These are phyloP conservation scores for Dastarcus helophoroides DNA, from an alignment of 2,888 invertebrate genomes.

Conservation along the genomic window DNA sequence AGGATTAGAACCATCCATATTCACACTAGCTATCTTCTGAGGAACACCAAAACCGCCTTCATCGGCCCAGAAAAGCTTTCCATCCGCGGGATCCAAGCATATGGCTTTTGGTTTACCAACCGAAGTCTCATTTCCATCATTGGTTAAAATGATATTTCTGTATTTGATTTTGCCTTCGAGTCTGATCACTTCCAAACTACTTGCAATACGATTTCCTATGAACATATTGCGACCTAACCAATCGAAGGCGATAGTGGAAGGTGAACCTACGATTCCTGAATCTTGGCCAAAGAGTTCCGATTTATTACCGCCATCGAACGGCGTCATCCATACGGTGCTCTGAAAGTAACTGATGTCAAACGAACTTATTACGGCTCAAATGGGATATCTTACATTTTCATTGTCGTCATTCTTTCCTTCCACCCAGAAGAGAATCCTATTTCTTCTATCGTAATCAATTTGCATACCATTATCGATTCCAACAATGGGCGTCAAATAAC, in stretches of 20 bases:
- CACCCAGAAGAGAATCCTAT: constrained; percentile 78
- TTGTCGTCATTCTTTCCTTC: constrained; percentile 67
- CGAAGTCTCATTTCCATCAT: constrained; percentile 75
- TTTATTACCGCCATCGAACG: constrained; percentile 74
- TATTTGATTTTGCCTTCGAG: constrained; percentile 77
- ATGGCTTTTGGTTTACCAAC: constrained; percentile 81
- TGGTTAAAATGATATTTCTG: constrained; percentile 75
- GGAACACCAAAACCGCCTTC: constrained; percentile 85
- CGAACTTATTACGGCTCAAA: constrained; percentile 1
- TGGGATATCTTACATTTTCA: constrained; percentile 41
- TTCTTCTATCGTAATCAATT: constrained; percentile 83
- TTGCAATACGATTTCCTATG: constrained; percentile 79
- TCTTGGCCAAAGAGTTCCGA: constrained; percentile 72
- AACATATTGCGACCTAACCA: constrained; percentile 94
- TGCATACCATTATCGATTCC: constrained; percentile 80
- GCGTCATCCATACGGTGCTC: constrained; percentile 76
- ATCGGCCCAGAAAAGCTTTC: constrained; percentile 94
- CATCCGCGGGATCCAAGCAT: constrained; percentile 85
- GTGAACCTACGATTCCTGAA: constrained; percentile 81
- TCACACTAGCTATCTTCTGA: constrained; percentile 77
- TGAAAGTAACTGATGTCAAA: constrained; percentile 29
- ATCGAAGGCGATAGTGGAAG: constrained; percentile 87
- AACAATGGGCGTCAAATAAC: constrained; percentile 76
- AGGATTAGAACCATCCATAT: constrained; percentile 85
- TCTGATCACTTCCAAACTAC: constrained; percentile 81